A percentile compares a stretch with the other conserved stretches of the same genome.
phyloP scores from a whole-genome alignment of 1,140 invertebrate species.

The Monomorium pharaonis region DNA sequence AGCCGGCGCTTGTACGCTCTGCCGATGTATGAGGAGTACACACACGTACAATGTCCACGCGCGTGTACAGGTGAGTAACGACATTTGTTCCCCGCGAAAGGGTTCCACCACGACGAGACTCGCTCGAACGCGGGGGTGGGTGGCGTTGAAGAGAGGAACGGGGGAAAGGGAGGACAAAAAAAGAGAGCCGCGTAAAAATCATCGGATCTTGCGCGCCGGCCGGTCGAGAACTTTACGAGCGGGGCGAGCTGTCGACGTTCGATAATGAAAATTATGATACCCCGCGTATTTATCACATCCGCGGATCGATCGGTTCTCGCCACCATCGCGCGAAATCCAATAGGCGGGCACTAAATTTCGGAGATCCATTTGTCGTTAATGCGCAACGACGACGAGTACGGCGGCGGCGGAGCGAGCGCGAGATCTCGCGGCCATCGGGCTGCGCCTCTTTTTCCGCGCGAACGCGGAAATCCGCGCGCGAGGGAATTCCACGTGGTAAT shows the following conservation, averaged over 20 bases:
- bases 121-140: not conserved
- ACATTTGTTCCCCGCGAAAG: not conserved
- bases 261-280: conserved; percentile 76
- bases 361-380: conserved; percentile 18
- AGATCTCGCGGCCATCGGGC: not conserved
- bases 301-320: conserved; percentile 35
- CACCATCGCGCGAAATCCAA: conserved; percentile 66
- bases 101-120: not conserved
- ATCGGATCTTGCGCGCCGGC: conserved; percentile 62
- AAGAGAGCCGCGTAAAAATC: conserved; percentile 65
- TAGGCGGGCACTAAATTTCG: conserved; percentile 59
- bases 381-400: not conserved
- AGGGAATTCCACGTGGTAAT: not conserved
- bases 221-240: conserved; percentile 67
- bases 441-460: not conserved
- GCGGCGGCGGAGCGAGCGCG: too few relatives aligned
- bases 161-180: too few relatives aligned
- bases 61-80: not conserved
- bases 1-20: not conserved
- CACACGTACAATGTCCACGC: not conserved
- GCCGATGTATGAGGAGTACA: too few relatives aligned
- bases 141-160: not conserved
- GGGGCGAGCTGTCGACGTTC: conserved; percentile 60
- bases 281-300: conserved; percentile 68
- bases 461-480: conserved; percentile 1